Base-by-base conservation (phyloP, 2,888 invertebrate species). In the Erebia aethiops region DNA sequence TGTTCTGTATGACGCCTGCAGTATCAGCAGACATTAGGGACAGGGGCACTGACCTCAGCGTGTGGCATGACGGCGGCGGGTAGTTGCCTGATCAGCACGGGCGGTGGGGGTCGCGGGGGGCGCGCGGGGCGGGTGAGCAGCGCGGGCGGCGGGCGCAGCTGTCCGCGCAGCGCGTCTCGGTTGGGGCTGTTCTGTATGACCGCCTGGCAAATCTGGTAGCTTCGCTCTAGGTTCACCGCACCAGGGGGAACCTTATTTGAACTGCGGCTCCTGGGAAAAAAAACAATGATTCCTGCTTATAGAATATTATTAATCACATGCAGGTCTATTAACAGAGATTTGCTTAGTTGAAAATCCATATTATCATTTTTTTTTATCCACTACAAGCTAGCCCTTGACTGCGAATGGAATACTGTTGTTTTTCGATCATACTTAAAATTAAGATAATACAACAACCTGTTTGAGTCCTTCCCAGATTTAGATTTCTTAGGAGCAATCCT, bases 181-280 rank as follows among this genome's bases (percentile, higher is more conserved):
- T 98, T 98, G 0, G 98, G 98, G 84, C 98, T 98, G 87, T 98
- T 98, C 90, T 98, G 98, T 76, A 99, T 97, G n/a, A 97, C 97
- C 58, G 97, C 97, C 88, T 97, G 97, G 82, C 97, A 98, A 80
- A 99, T 99, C 91, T 98, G 98, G 88, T 98, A 98, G 85, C 98
- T 98, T 70, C 99, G 95, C 86, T 98, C 98, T 69, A 98, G 91
- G 90, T 99, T 98, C 51, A 98, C 97, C 5, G 97, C 97, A 1
- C 98, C 98, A 0, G 98, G 98, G 0, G 98, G 98, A 73, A 97
- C 95, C 85, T 96, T 96, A 81, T 96, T 96, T 9, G 95, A 94
- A 77, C 94, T 94, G 63, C 95, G 92, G 78, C 92, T 94, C 69
- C 95, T 91, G 52, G 10, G 13, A 26, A 60, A 4, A 41, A 41